phyloP scores from a whole-genome alignment of 2,888 invertebrate genomes.

The Galerucella calmariensis region DNA sequence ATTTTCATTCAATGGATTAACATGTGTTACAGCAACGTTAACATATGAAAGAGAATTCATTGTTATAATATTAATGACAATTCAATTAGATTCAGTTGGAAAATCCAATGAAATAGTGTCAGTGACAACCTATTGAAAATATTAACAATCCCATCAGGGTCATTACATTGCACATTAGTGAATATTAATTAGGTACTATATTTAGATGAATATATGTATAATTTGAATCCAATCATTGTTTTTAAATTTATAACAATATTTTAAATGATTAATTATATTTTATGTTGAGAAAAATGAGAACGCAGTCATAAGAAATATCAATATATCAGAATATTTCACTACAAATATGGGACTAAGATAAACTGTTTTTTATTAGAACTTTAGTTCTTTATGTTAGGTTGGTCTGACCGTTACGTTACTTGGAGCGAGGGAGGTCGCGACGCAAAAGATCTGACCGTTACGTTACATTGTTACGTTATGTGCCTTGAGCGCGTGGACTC shows the following conservation, averaged over 20 bases:
- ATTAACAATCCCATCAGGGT: slow-evolving; percentile 32
- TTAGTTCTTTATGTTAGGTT: no score
- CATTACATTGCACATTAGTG: slow-evolving; percentile 19
- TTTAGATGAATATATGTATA: not conserved
- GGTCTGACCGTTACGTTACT: no score
- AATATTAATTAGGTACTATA: not conserved
- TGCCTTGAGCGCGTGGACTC: no score
- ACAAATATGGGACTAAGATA: no score
- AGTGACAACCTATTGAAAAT: slow-evolving; percentile 37
- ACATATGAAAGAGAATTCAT: not conserved
- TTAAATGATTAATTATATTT: not conserved
- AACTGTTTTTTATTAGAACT: no score
- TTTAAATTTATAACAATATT: not conserved
- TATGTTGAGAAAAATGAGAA: no score
- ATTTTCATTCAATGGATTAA: not conserved
- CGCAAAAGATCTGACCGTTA: no score
- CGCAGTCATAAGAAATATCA: no score
- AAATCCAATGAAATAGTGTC: slow-evolving; percentile 41
- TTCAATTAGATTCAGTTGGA: slow-evolving; percentile 26
- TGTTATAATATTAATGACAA: not conserved
- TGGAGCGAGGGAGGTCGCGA: no score
- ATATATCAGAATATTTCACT: no score
- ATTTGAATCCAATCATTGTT: not conserved
- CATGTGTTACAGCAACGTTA: not conserved
- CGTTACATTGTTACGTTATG: no score